Evolutionary conservation across 2,797 vertebrate genomes (phyloP).

Genomic region (Thripadectes ignobilis): DNA sequence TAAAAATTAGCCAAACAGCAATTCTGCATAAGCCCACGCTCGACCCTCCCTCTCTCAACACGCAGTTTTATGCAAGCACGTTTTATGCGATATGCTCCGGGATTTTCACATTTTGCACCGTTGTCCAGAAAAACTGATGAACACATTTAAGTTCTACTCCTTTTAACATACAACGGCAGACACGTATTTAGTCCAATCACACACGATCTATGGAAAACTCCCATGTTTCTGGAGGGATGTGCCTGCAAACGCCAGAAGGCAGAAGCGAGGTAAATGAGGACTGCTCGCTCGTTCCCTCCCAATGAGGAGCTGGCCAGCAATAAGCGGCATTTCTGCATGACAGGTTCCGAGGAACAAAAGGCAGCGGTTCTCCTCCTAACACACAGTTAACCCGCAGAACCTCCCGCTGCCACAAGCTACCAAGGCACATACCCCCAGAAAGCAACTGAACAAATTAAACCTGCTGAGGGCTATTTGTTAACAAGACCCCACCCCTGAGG

Average conservation of each 20-base stretch:
- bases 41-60: background rate
- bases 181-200: background rate
- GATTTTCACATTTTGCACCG: background rate
- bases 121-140: background rate
- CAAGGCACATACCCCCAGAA: background rate
- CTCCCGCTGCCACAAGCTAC: background rate
- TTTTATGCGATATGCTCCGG: fast-evolving
- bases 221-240: background rate
- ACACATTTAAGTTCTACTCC: background rate
- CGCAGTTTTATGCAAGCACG: fast-evolving
- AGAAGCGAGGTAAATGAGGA: background rate
- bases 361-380: background rate
- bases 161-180: background rate
- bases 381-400: background rate
- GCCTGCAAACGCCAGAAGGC: background rate
- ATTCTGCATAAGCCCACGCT: background rate
- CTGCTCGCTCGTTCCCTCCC: background rate
- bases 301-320: background rate
- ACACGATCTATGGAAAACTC: background rate
- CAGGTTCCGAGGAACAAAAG: background rate
- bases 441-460: background rate
- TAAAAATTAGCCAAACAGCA: background rate
- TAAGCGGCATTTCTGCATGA: background rate
- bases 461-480: background rate
- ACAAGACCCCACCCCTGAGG: background rate